Evolutionary conservation across 53 echinoderm and acorn worm species (phyloP), one percentile per base, ranked within the genome.

Genomic region (Echinarachnius parma): DNA sequence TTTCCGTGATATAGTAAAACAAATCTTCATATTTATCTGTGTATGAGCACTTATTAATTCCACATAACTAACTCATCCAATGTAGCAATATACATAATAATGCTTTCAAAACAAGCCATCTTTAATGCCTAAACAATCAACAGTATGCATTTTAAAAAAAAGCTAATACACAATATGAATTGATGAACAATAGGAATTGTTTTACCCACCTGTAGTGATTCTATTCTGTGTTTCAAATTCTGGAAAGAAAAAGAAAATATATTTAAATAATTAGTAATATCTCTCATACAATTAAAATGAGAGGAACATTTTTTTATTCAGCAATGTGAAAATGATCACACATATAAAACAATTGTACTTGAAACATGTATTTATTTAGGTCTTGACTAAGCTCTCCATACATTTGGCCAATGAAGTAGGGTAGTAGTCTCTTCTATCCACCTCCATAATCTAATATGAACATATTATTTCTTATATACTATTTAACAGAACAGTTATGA

Each of bases 181-280:
- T 27, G 26, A 1, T 28, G 21, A 72, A 8, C 7, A 32, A 32
- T 15, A 49, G 20, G 1, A 4, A 25, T 46, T 23, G 24, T 16
- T 22, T 22, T 50, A 24, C 89, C 89, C 62, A 94, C 95, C 78
- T 94, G 95, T 58, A 94, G 68, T 37, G 95, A 94, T 26, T 90
- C 86, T 26, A 94, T 81, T 75, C 95, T 68, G 28, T 84, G 84
- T 47, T 90, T 77, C 24, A 94, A 53, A 45, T 85, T 78, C 95
- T 94, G 66, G 20, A 65, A 23, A 61, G 35, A 44, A 46, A 59
- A 52, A 65, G 42, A 67, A 18, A 53, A 22, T 23, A 25, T 5
- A 13, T 39, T 39, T 39, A 9, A 13, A n/a, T n/a, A n/a, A n/a
- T n/a, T n/a, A n/a, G n/a, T n/a, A n/a, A n/a, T n/a, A n/a, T n/a